A percentile compares a stretch with the other conserved stretches of the same genome.
Conservation (phyloP, 2,113 vertebrate species). For the Carassius gibelio region DNA sequence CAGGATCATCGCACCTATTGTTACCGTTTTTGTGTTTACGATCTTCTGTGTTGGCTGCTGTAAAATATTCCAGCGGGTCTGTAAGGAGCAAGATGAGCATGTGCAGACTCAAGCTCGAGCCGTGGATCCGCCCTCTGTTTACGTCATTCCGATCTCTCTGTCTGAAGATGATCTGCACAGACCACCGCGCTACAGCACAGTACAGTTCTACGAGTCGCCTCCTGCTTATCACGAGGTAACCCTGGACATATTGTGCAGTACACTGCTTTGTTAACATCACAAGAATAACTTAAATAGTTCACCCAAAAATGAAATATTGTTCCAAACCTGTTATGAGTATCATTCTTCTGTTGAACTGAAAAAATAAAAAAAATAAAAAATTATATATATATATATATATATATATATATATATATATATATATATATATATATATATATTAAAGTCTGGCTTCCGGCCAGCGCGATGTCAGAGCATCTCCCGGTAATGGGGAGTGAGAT, state of each 20-base stretch:
- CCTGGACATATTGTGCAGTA: not conserved
- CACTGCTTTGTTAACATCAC: no score
- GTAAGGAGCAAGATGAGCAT: not conserved
- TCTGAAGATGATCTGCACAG: not conserved
- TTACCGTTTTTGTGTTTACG: not conserved
- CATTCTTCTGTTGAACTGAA: no score
- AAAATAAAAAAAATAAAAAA: no score
- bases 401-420: no score
- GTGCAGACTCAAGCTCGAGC: not conserved
- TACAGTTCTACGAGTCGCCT: not conserved
- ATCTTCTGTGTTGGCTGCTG: conserved; percentile 43
- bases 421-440: no score
- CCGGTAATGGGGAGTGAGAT: no score
- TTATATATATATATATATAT: no score
- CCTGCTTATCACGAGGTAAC: conserved; percentile 56
- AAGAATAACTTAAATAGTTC: no score
- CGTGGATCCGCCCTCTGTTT: conserved; percentile 8
- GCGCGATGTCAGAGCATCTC: no score
- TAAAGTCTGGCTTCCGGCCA: no score
- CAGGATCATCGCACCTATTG: conserved; percentile 46
- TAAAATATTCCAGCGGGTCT: not conserved
- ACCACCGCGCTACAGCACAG: conserved; percentile 26
- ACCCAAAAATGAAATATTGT: not conserved
- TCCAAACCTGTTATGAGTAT: not conserved
- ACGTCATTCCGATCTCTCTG: conserved; percentile 27